Conservation (phyloP, 2,113 vertebrate species). For the Erinaceus europaeus region DNA sequence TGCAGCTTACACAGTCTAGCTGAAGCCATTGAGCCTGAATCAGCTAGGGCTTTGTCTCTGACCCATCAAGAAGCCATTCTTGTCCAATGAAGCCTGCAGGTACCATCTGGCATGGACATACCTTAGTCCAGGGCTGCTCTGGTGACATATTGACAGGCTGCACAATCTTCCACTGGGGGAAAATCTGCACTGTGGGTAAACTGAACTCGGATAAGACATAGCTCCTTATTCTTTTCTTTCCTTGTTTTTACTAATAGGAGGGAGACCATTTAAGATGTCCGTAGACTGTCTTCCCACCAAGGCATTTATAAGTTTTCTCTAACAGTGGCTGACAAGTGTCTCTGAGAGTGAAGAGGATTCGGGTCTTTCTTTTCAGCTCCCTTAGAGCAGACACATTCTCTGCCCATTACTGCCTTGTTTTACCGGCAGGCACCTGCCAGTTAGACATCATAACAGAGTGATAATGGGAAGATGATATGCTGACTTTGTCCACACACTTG, state of each 20-base stretch:
- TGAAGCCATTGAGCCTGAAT: neutral
- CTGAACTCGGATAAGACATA: neutral
- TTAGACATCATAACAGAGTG: slow-evolving; percentile 37
- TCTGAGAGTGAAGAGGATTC: slow-evolving; percentile 7
- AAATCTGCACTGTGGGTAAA: neutral
- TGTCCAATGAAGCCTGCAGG: neutral
- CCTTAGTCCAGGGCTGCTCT: neutral
- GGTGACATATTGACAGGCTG: neutral
- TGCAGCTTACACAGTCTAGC: neutral
- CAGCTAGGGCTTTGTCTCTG: neutral
- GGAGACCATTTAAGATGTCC: neutral
- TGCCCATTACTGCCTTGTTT: slow-evolving; percentile 42
- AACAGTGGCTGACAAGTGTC: neutral
- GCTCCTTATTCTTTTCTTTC: neutral
- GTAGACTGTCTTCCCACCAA: neutral
- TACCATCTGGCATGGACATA: neutral
- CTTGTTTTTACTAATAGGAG: slow-evolving; percentile 8
- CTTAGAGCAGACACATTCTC: slow-evolving; percentile 23
- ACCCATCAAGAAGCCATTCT: neutral
- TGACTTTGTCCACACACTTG: slow-evolving; percentile 41
- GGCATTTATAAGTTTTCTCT: neutral
- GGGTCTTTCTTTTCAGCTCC: slow-evolving; percentile 37
- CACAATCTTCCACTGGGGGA: neutral
- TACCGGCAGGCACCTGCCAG: slow-evolving; percentile 54
- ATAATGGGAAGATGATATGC: slow-evolving; percentile 48